These are phyloP conservation scores for Tylochromis polylepis DNA, from an alignment of 2,113 vertebrate genomes.

Conservation along the genomic window DNA sequence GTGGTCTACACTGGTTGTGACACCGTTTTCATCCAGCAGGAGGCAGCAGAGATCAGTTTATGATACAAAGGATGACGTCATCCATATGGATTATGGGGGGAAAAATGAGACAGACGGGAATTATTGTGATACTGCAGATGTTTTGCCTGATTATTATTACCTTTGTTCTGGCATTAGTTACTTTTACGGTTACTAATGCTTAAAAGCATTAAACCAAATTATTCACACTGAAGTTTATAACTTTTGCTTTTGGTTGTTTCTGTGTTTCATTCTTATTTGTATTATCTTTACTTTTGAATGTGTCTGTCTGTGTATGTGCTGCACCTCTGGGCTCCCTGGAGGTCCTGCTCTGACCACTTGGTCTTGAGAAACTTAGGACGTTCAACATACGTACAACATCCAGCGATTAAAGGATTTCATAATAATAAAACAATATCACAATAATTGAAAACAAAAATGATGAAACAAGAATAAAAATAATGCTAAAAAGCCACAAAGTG, in stretches of 20 bases:
- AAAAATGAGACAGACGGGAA: background rate
- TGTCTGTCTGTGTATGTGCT: background rate
- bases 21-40: background rate
- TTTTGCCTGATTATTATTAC: background rate
- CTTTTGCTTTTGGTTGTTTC: background rate
- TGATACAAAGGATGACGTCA: slow-evolving; percentile 7
- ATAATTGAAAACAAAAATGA: background rate
- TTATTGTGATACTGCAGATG: background rate
- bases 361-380: background rate
- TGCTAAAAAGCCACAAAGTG: background rate
- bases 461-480: background rate
- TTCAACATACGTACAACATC: background rate
- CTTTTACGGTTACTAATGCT: no score
- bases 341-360: background rate
- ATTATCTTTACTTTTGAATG: background rate
- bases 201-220: no score
- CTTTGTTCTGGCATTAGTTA: background rate
- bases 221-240: background rate
- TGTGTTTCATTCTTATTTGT: background rate
- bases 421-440: background rate
- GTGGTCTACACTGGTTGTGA: background rate
- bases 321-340: background rate
- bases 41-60: background rate
- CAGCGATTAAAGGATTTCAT: background rate
- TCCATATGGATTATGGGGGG: background rate